Evolutionary conservation across 2,888 invertebrate genomes (phyloP).

Genomic region (Stenodema calcarata): DNA sequence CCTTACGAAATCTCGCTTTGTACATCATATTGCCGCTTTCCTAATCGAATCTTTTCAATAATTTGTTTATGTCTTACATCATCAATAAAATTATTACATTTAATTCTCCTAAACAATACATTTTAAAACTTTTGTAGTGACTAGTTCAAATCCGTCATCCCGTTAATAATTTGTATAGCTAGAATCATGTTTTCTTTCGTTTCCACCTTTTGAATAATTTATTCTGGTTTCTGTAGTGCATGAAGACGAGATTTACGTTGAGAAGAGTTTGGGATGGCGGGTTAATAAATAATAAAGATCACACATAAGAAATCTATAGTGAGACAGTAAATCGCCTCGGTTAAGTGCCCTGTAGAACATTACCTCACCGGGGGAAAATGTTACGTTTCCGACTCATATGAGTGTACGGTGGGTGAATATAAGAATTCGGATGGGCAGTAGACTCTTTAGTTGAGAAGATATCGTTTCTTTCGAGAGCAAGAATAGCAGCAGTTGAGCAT

Average conservation of each 20-base stretch:
- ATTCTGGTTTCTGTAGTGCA: not conserved
- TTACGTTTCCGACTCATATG: not conserved
- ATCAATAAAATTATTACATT: not conserved
- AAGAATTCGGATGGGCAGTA: not conserved
- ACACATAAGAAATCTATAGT: not conserved
- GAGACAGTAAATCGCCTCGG: not conserved
- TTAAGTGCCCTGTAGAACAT: too few species aligned
- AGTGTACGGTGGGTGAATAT: not conserved
- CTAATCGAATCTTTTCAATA: not conserved
- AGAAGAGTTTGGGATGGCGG: not conserved
- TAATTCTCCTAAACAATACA: not conserved
- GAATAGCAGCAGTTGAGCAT: slow-evolving; percentile 17
- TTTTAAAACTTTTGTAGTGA: not conserved
- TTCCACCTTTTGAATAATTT: too few species aligned
- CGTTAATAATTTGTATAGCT: not conserved
- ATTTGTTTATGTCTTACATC: not conserved
- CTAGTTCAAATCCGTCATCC: not conserved
- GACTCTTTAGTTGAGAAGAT: not conserved
- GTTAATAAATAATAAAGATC: not conserved
- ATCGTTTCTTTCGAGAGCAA: slow-evolving; percentile 3
- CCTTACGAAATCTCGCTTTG: not conserved
- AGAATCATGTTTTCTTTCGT: not conserved
- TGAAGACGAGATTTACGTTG: not conserved
- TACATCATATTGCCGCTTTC: not conserved
- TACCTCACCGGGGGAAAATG: too few species aligned